A percentile compares a stretch with the other conserved stretches of the same genome.
Conservation (phyloP, 2,113 vertebrate genomes). For the Okapia johnstoni region DNA sequence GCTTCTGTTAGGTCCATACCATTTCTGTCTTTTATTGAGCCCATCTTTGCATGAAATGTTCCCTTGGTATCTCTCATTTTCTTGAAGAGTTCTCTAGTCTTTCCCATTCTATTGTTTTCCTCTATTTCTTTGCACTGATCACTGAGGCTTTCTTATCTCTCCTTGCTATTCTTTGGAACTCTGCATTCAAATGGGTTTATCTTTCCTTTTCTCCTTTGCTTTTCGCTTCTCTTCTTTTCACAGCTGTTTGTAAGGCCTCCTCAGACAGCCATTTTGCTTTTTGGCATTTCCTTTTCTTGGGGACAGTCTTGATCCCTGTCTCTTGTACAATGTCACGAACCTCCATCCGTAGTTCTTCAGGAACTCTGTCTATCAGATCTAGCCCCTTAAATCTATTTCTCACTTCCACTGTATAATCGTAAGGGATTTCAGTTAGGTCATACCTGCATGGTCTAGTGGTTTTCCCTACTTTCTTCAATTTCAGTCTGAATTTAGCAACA, state of each 20-base stretch:
- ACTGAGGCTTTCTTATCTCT: neutral
- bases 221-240: neutral
- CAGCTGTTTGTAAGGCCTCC: neutral
- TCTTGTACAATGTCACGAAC: neutral
- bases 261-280: neutral
- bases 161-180: neutral
- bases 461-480: neutral
- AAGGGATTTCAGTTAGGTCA: neutral
- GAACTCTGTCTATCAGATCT: neutral
- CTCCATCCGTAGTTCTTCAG: neutral
- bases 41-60: too few species aligned
- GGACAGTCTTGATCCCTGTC: neutral
- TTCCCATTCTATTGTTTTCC: too few species aligned
- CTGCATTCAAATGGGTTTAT: neutral
- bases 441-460: neutral
- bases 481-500: neutral
- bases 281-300: neutral
- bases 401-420: neutral
- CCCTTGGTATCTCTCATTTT: too few species aligned
- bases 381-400: neutral
- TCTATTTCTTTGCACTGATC: too few species aligned
- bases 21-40: too few species aligned
- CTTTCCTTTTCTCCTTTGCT: neutral
- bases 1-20: too few species aligned
- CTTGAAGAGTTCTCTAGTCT: too few species aligned